Evolutionary conservation across 2,113 vertebrate species (phyloP).

Genomic region (Catharus fuscescens): DNA sequence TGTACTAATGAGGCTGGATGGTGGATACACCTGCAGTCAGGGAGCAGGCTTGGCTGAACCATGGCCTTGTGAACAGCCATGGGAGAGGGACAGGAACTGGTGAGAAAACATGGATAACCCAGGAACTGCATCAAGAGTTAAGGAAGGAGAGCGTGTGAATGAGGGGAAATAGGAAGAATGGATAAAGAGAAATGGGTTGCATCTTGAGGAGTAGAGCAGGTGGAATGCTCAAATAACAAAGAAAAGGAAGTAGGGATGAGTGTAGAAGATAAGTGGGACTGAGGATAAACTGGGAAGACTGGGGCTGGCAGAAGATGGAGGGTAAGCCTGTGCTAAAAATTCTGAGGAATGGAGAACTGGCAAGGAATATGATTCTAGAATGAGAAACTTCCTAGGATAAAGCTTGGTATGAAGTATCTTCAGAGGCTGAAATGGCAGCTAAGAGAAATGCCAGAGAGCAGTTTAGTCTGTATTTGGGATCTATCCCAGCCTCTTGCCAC

Average conservation of each 20-base stretch:
- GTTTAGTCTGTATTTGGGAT: background rate
- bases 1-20: background rate
- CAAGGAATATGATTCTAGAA: background rate
- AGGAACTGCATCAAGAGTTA: fast-evolving
- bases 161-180: background rate
- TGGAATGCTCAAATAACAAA: background rate
- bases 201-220: fast-evolving
- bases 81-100: background rate
- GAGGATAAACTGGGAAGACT: background rate
- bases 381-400: background rate
- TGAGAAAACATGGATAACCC: background rate
- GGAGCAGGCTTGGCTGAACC: background rate
- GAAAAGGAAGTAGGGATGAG: background rate
- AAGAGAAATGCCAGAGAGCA: background rate
- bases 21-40: background rate
- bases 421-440: background rate
- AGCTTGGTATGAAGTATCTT: background rate
- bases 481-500: background rate
- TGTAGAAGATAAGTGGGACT: background rate
- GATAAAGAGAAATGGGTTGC: background rate
- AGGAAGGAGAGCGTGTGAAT: background rate
- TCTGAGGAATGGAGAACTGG: background rate
- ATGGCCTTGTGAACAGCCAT: background rate
- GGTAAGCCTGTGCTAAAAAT: background rate
- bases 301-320: background rate